A percentile compares a stretch with the other conserved stretches of the same genome.
Conservation (phyloP, 2,797 vertebrate genomes). For the Acanthopagrus latus region DNA sequence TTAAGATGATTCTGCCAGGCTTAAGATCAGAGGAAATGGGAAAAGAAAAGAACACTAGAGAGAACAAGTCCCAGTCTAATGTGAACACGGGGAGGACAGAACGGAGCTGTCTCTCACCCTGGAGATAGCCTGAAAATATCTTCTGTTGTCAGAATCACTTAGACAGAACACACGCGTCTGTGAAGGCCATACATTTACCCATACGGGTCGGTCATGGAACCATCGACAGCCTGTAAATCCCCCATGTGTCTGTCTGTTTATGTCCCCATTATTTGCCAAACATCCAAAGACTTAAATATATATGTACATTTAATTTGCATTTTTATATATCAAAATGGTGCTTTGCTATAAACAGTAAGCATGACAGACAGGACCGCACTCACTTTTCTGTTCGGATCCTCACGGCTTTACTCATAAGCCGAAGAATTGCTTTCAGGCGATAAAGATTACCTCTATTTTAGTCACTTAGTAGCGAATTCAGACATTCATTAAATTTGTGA, state of each 20-base stretch:
- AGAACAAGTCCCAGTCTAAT: slow-evolving; percentile 75
- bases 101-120: slow-evolving; percentile 65
- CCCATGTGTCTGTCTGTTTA: neutral
- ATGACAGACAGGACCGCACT: neutral
- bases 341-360: slow-evolving; percentile 1
- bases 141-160: slow-evolving; percentile 65
- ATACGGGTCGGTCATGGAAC: slow-evolving; percentile 6
- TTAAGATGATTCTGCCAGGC: slow-evolving; percentile 75
- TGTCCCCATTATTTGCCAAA: neutral
- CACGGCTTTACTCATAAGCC: slow-evolving; percentile 19
- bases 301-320: neutral
- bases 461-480: slow-evolving; percentile 25
- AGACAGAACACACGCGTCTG: slow-evolving; percentile 45
- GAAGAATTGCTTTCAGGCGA: slow-evolving; percentile 30
- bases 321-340: neutral
- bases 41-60: slow-evolving; percentile 70
- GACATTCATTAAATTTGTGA: slow-evolving; percentile 22
- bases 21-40: slow-evolving; percentile 79
- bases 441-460: slow-evolving; percentile 27
- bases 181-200: slow-evolving; percentile 21
- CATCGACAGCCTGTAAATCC: slow-evolving; percentile 2
- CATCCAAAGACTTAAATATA: neutral
- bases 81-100: slow-evolving; percentile 75
- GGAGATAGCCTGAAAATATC: slow-evolving; percentile 62
- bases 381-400: slow-evolving; percentile 16